Evolutionary conservation across 2,113 vertebrate species (phyloP), one percentile per base, ranked within the genome.

Genomic region (Lepisosteus osseus): DNA sequence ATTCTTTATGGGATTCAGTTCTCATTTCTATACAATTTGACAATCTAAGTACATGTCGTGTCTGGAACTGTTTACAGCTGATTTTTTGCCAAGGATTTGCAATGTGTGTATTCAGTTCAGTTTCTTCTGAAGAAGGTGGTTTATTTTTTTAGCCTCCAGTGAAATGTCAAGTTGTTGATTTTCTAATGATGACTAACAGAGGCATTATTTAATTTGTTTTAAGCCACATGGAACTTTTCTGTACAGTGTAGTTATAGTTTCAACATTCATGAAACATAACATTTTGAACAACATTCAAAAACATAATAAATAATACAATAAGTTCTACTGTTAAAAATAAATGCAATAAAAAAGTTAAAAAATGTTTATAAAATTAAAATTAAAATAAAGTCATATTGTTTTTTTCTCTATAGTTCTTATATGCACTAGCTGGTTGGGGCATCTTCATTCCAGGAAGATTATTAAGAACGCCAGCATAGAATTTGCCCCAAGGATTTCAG

Each of bases 401-500:
- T 29, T 29, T 13, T 59, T 13, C 14, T 59, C n/a, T 59, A n/a
- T 59, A 59, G 5, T 15, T 15, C 57, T 7, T 13, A 13, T n/a
- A 59, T n/a, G 29, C 29, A 29, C 29, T 29, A 29, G 29, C 57
- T 59, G 57, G 5, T 59, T 59, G n/a, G 4, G 14, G 14, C 57
- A 59, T 59, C 5, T 5, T 59, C 57, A 59, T 59, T n/a, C 57
- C 57, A 55, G 41, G 41, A 76, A 77, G 67, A 75, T 70, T 71
- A 69, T 72, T 70, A 76, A 67, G 72, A 74, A 74, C 68, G 72
- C 74, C 76, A 73, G 77, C 75, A 29, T 6, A 68, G 45, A 55
- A 59, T 15, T 54, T 68, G 66, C 66, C 66, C 15, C 77, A 78
- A 78, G 79, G 79, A 75, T 78, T 65, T 76, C 70, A 65, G 76